Conservation (phyloP, 2,113 vertebrate species). For the Dicentrarchus labrax region DNA sequence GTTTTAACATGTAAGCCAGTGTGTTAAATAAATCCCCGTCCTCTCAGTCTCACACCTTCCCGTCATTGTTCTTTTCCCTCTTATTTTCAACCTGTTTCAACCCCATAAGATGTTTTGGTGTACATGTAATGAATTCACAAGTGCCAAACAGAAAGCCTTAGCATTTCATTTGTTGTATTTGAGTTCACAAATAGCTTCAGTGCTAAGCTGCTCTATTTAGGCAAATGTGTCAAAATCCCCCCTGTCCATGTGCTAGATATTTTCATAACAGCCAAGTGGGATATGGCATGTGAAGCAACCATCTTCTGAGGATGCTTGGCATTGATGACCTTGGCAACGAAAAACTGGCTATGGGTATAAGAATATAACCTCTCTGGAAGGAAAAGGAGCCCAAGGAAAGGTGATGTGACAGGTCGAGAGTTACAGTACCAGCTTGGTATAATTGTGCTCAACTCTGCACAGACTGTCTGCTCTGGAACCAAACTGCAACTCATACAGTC, state of each 20-base stretch:
- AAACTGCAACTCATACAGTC: conserved; percentile 26
- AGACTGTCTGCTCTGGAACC: conserved; percentile 57
- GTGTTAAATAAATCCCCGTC: conserved; percentile 1
- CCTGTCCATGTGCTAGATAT: neutral
- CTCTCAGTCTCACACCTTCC: neutral
- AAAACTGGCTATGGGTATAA: conserved; percentile 7
- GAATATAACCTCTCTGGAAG: conserved; percentile 28
- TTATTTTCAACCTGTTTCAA: neutral
- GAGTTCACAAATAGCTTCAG: neutral
- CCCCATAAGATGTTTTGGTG: neutral
- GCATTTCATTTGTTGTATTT: too few relatives aligned
- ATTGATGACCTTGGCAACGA: conserved; percentile 47
- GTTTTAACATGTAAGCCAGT: conserved; percentile 1
- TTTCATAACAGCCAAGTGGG: neutral
- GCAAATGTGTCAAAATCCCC: neutral
- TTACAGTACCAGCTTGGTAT: conserved; percentile 30
- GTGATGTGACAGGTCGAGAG: conserved; percentile 58
- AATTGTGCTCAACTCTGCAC: conserved; percentile 53
- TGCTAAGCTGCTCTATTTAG: conserved; percentile 1
- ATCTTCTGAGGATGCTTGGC: conserved; percentile 21
- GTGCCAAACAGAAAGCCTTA: neutral
- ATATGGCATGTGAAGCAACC: conserved; percentile 17
- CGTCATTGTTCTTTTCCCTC: neutral
- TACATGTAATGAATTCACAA: neutral
- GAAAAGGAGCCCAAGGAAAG: conserved; percentile 16